Evolutionary conservation across 2,113 vertebrate species (phyloP).

Genomic region (Pipa parva): DNA sequence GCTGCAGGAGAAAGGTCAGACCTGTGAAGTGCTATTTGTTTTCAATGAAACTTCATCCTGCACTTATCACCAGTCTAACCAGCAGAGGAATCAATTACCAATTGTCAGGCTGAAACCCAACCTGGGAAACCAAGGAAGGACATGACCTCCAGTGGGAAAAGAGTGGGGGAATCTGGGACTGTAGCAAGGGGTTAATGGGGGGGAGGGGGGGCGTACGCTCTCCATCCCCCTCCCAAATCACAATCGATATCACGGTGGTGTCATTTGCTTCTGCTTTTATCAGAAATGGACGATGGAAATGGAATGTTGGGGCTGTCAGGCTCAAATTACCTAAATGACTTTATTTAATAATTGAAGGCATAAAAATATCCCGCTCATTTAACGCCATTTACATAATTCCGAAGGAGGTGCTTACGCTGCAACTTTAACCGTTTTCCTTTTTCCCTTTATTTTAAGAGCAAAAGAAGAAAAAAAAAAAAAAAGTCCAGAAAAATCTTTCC

Average conservation of each 20-base stretch:
- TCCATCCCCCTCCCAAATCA: not conserved
- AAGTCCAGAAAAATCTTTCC: no score
- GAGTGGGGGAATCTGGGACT: constrained; percentile 27
- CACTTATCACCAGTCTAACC: constrained; percentile 88
- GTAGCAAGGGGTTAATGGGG: constrained; percentile 52
- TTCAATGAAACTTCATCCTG: constrained; percentile 95
- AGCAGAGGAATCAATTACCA: constrained; percentile 95
- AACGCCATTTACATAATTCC: constrained; percentile 42
- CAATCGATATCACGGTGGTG: constrained; percentile 31
- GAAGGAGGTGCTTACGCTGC: not conserved
- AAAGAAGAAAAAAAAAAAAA: no score
- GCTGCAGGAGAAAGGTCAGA: constrained; percentile 70
- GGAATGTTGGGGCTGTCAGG: constrained; percentile 45
- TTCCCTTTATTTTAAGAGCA: no score
- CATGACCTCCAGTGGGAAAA: constrained; percentile 65
- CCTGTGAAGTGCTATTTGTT: constrained; percentile 90
- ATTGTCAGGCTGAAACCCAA: constrained; percentile 88
- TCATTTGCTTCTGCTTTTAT: constrained; percentile 43
- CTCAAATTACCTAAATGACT: constrained; percentile 53
- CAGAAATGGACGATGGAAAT: constrained; percentile 44
- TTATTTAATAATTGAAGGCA: constrained; percentile 57
- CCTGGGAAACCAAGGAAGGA: constrained; percentile 86
- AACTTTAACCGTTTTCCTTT: no score
- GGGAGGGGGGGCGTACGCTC: constrained; percentile 6
- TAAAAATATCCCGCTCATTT: constrained; percentile 45